Conservation (phyloP, 2,113 vertebrate species). For the Pelecanoides urinatrix region DNA sequence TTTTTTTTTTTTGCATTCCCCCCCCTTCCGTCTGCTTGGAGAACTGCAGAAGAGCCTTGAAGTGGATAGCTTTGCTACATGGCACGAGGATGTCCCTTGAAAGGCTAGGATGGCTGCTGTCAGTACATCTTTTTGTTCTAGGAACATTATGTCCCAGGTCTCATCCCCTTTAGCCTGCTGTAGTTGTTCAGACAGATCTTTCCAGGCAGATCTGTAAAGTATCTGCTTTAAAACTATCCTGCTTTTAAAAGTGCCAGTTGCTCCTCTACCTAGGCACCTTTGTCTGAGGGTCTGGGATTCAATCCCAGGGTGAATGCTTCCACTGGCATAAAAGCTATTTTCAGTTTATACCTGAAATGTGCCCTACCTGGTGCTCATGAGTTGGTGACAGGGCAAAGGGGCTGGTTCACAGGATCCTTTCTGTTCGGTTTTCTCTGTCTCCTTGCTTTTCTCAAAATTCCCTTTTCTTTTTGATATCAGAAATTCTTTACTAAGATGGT, state of each 20-base stretch:
- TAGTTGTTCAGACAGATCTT: neutral
- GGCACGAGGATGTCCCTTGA: neutral
- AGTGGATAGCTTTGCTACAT: neutral
- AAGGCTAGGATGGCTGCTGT: neutral
- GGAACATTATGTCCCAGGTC: neutral
- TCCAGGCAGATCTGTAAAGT: neutral
- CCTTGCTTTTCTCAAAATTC: neutral
- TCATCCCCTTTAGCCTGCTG: neutral
- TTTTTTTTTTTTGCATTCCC: too few relatives aligned
- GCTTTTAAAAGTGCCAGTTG: neutral
- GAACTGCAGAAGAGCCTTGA: neutral
- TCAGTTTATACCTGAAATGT: neutral
- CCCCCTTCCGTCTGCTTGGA: neutral
- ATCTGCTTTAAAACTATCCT: neutral
- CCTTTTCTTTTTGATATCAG: neutral
- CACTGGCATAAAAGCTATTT: neutral
- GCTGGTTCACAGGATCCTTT: neutral
- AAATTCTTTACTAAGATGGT: neutral
- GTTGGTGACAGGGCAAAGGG: neutral
- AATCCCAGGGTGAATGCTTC: neutral
- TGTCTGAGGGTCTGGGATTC: neutral
- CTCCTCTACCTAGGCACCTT: neutral
- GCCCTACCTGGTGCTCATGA: neutral
- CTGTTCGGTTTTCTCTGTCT: neutral
- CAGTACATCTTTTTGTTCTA: neutral